These are phyloP conservation scores for Aphrophora alni DNA, from an alignment of 2,888 invertebrate genomes.

Conservation along the genomic window DNA sequence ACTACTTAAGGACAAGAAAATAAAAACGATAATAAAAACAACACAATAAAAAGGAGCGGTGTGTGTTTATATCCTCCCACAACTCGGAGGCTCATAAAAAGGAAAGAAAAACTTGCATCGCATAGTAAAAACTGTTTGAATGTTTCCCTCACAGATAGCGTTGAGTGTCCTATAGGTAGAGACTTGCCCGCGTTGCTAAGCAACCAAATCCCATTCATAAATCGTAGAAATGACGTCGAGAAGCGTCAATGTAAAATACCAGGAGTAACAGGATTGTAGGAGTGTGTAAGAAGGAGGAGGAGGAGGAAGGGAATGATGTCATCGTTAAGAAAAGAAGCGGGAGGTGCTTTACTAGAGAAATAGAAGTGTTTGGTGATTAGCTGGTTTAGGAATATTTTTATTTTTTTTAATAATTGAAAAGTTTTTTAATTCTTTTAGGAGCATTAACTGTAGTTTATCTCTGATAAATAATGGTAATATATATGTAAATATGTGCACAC, in stretches of 20 bases:
- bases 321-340: neutral
- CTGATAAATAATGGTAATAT: too few species aligned
- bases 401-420: too few species aligned
- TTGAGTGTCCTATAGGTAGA: neutral
- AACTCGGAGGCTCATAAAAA: too few species aligned
- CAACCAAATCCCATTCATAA: neutral
- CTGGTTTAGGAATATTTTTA: too few species aligned
- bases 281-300: neutral
- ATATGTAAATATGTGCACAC: too few species aligned
- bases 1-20: too few species aligned
- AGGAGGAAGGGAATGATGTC: neutral
- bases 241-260: neutral
- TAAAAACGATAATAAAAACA: too few species aligned
- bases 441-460: too few species aligned
- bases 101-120: too few species aligned
- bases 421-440: too few species aligned
- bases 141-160: neutral
- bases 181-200: neutral
- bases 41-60: too few species aligned
- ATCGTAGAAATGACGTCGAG: neutral
- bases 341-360: neutral
- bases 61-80: too few species aligned
- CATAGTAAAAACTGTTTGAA: neutral
- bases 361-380: neutral
- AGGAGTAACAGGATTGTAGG: neutral